Evolutionary conservation across 2,888 invertebrate genomes (phyloP), one percentile per base, ranked within the genome.

Genomic region (Cryptus armator): DNA sequence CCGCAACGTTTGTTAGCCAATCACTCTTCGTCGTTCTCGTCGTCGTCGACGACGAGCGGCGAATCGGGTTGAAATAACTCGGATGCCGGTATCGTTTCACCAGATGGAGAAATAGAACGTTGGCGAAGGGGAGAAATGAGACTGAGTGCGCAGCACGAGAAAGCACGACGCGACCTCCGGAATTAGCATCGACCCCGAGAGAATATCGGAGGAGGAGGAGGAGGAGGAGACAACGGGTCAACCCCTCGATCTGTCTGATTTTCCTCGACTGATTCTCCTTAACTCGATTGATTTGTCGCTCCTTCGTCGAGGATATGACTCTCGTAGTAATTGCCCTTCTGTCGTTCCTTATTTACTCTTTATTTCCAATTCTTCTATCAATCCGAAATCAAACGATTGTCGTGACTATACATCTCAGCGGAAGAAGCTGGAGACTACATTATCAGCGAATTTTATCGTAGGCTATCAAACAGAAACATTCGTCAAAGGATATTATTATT

Each of bases 141-240:
- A 74, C 19, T 32, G 44, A 24, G 44, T n/a, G 62, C 44, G 14
- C 46, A 48, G 46, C 75, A 48, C 44, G 29, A 53, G 53, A 80
- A 66, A 75, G 86, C 89, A 90, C 89, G 87, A 90, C 71, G 86
- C 89, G 90, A 89, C 88, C 88, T 85, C 83, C 77, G 85, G 89
- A 90, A 90, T 90, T 89, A 88, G 88, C 86, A 90, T 89, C 89
- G 88, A 90, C 88, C 87, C 80, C 83, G 80, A 81, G 78, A 51
- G 68, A 86, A 88, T 90, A 56, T 66, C 66, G 12, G 16, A 44
- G 37, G 10, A 37, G 46, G 12, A 79, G 43, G 24, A 24, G 12
- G 16, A 44, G 37, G 10, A 37, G 46, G 12, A 79, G 43, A 19
- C 37, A 83, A 78, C 59, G 59, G 29, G 59, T 14, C 59, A 86